Percentiles rank a stretch among this genome's conserved stretches.
These are phyloP conservation scores for Actenoides hombroni DNA, from an alignment of 2,113 vertebrate genomes.

Conservation along the genomic window DNA sequence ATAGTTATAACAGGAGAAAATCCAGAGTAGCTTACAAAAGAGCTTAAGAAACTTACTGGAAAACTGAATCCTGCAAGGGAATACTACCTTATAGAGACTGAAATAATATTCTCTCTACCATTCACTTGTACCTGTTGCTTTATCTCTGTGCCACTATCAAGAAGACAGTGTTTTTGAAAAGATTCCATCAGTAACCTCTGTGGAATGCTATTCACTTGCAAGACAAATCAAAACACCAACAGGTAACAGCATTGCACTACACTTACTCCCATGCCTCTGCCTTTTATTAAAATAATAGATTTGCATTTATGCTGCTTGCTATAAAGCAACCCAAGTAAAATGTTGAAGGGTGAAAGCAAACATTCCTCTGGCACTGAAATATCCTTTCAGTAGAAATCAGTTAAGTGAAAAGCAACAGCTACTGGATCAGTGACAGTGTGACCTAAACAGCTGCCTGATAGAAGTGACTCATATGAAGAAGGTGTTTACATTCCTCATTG, in stretches of 20 bases:
- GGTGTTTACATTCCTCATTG: not conserved
- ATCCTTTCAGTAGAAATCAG: not conserved
- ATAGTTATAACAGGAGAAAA: not conserved
- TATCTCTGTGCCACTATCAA: not conserved
- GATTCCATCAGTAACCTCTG: not conserved
- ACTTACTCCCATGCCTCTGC: not conserved
- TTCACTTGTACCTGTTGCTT: not conserved
- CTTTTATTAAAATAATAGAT: not conserved
- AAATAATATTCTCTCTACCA: not conserved
- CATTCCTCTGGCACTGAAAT: not conserved
- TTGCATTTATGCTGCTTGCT: not conserved
- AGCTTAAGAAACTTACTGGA: not conserved
- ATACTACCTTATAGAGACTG: not conserved
- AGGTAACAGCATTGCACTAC: not conserved
- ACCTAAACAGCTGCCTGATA: not conserved
- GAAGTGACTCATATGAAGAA: not conserved
- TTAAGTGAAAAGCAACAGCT: not conserved
- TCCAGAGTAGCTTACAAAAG: not conserved
- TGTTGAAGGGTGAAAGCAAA: not conserved
- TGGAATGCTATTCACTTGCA: not conserved
- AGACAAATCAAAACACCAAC: not conserved
- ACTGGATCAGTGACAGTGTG: not conserved
- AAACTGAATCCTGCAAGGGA: not conserved
- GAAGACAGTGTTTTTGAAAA: not conserved
- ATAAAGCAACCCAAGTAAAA: not conserved